These are phyloP conservation scores for Drosophila kokeensis DNA, from an alignment of 2,888 invertebrate species.

Conservation along the genomic window DNA sequence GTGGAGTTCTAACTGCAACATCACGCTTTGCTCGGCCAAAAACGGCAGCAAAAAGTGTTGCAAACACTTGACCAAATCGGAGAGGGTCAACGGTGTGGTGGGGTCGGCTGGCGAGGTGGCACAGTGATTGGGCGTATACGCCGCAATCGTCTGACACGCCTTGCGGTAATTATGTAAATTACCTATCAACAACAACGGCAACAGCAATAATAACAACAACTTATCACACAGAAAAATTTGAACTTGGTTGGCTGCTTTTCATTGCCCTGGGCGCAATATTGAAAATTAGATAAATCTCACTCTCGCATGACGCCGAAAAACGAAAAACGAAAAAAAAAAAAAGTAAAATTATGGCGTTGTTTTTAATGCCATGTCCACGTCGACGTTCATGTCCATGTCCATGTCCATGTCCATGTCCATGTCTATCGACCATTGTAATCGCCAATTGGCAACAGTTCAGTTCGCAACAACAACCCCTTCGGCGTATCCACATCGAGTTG, in stretches of 20 bases:
- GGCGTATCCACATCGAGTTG: conserved; percentile 25
- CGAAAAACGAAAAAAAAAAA: neutral
- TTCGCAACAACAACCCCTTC: conserved; percentile 29
- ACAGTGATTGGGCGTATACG: neutral
- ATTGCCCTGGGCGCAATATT: conserved; percentile 48
- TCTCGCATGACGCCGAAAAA: conserved; percentile 36
- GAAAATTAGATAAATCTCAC: conserved; percentile 63
- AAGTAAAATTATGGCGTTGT: conserved; percentile 49
- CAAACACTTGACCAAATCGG: conserved; percentile 31
- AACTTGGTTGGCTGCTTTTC: conserved; percentile 55
- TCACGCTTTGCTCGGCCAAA: conserved; percentile 25
- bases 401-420: conserved; percentile 43
- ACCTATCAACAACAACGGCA: conserved; percentile 56
- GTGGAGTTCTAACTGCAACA: conserved; percentile 15
- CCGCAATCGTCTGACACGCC: conserved; percentile 59
- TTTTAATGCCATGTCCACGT: conserved; percentile 47
- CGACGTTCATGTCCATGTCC: conserved; percentile 34
- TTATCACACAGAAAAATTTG: conserved; percentile 45
- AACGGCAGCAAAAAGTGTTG: conserved; percentile 8
- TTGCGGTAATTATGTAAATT: conserved; percentile 71
- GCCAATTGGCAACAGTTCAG: conserved; percentile 53
- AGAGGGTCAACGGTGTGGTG: conserved; percentile 6
- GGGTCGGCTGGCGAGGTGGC: neutral
- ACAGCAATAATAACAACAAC: conserved; percentile 45
- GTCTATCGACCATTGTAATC: conserved; percentile 51